Conservation (phyloP, 2,888 invertebrate genomes). For the Drosophila gaucha region DNA sequence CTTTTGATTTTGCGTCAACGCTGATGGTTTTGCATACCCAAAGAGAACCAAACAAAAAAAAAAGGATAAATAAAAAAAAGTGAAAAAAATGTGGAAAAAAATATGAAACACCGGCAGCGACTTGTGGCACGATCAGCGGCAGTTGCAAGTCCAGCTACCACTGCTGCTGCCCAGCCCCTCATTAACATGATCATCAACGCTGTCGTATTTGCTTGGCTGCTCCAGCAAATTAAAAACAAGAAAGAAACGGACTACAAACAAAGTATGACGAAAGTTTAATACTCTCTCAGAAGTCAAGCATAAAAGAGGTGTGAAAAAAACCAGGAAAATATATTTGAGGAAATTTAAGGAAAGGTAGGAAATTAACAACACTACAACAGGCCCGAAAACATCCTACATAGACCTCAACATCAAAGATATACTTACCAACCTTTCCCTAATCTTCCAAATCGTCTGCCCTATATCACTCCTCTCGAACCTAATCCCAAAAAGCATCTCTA, state of each 20-base stretch:
- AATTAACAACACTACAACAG: no score
- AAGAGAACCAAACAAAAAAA: constrained; percentile 2
- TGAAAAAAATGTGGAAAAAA: constrained; percentile 9
- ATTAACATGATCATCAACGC: constrained; percentile 81
- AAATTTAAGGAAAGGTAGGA: no score
- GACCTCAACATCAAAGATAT: no score
- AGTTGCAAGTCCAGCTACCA: not conserved
- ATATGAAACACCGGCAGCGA: constrained; percentile 48
- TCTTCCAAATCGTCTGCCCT: no score
- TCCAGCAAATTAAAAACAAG: constrained; percentile 69
- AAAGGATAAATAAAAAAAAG: constrained; percentile 5
- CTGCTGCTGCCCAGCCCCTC: constrained; percentile 70
- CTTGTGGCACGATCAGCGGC: constrained; percentile 56
- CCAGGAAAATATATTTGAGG: no score
- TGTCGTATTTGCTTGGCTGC: constrained; percentile 77
- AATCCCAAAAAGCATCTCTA: no score
- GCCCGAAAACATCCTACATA: no score
- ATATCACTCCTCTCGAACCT: no score
- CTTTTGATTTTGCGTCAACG: constrained; percentile 81
- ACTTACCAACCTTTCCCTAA: no score
- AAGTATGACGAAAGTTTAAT: not conserved
- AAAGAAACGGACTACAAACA: not conserved
- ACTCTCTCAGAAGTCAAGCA: no score
- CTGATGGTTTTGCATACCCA: constrained; percentile 64
- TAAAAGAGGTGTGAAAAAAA: no score